Conservation (phyloP, 2,113 vertebrate species). For the Callionymus lyra region DNA sequence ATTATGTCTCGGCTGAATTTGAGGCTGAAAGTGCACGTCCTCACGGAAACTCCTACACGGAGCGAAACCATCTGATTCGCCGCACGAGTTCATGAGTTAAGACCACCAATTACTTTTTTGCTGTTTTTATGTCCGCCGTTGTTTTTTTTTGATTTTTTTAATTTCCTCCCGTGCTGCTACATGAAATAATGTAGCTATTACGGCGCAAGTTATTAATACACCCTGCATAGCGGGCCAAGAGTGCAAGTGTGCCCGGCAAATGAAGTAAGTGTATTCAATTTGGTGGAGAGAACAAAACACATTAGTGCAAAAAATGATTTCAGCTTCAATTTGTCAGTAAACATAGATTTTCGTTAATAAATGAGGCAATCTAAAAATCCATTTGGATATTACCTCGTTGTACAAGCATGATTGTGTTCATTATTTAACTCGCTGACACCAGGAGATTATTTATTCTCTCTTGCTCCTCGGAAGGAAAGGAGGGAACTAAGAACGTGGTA, state of each 20-base stretch:
- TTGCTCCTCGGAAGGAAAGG: background rate
- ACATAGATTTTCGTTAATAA: conserved; percentile 30
- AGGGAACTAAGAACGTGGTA: too few species aligned
- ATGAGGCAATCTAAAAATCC: conserved; percentile 31
- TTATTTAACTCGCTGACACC: conserved; percentile 22
- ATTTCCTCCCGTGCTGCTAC: background rate
- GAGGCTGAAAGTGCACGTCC: conserved; percentile 16
- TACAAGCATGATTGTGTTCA: conserved; percentile 22
- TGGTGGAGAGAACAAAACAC: conserved; percentile 19
- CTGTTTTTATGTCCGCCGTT: background rate
- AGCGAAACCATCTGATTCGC: conserved; percentile 24
- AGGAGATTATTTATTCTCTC: conserved; percentile 16
- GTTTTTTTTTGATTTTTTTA: too few species aligned
- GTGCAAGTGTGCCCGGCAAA: background rate
- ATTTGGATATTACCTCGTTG: conserved; percentile 34
- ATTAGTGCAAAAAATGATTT: conserved; percentile 4
- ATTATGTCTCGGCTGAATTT: conserved; percentile 28
- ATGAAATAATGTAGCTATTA: background rate
- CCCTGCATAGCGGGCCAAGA: background rate
- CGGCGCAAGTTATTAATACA: background rate
- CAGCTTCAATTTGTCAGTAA: conserved; percentile 23
- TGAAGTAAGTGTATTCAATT: conserved; percentile 11
- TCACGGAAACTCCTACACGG: conserved; percentile 10
- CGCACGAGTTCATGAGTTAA: conserved; percentile 6
- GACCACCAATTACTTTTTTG: background rate